These are phyloP conservation scores for Craterocephalus amniculus DNA, from an alignment of 2,797 vertebrate genomes.

Conservation along the genomic window DNA sequence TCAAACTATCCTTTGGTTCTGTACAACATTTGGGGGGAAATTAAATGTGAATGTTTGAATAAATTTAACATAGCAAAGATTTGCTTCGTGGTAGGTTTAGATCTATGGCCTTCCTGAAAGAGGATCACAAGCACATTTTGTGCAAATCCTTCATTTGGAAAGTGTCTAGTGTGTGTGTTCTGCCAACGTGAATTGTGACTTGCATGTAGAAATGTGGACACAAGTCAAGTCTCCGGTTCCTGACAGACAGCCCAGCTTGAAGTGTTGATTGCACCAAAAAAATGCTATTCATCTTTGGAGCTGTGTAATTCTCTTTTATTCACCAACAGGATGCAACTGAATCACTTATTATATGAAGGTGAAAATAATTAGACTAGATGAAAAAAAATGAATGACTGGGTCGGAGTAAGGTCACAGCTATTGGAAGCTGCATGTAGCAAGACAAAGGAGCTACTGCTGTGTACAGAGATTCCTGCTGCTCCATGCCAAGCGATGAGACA, in stretches of 20 bases:
- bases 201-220: neutral
- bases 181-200: neutral
- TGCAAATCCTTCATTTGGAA: neutral
- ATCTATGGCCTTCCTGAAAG: too few species aligned
- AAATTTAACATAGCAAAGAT: too few species aligned
- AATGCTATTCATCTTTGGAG: conserved; percentile 2
- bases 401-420: conserved; percentile 34
- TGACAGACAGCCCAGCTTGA: conserved; percentile 6
- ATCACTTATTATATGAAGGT: conserved; percentile 16
- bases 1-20: too few species aligned
- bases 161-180: conserved; percentile 1
- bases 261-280: conserved; percentile 1
- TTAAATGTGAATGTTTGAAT: too few species aligned
- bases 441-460: conserved; percentile 32
- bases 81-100: too few species aligned
- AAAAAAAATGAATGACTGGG: conserved; percentile 42
- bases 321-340: conserved; percentile 22
- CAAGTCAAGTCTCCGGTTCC: neutral
- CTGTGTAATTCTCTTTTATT: conserved; percentile 36
- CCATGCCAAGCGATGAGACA: conserved; percentile 17
- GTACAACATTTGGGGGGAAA: too few species aligned
- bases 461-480: conserved; percentile 26
- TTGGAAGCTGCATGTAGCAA: conserved; percentile 14
- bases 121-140: too few species aligned
- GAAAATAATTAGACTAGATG: conserved; percentile 51